Percentiles rank a stretch among this genome's conserved stretches.
These are phyloP conservation scores for Phenacoccus solenopsis DNA, from an alignment of 1,140 invertebrate genomes.

Conservation along the genomic window DNA sequence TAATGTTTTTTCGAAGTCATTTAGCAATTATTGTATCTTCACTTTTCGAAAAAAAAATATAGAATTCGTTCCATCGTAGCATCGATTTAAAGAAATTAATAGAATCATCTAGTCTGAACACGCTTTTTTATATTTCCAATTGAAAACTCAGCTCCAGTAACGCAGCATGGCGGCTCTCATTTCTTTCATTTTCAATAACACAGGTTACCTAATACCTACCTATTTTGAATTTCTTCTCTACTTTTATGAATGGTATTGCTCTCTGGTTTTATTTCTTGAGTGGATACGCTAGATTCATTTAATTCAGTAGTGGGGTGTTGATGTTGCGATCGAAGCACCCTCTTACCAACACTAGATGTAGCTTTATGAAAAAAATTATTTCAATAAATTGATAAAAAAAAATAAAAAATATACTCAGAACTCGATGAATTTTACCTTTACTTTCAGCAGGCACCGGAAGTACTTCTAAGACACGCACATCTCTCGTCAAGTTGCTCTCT, in stretches of 20 bases:
- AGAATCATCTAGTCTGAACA: too few relatives aligned
- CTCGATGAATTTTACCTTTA: background rate
- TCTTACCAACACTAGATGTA: background rate
- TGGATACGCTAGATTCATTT: background rate
- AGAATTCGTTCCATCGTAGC: too few relatives aligned
- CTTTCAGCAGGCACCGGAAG: background rate
- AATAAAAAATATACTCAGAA: background rate
- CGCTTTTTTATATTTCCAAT: too few relatives aligned
- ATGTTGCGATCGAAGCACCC: background rate
- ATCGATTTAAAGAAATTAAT: too few relatives aligned
- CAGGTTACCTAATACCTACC: too few relatives aligned
- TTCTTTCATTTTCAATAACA: too few relatives aligned
- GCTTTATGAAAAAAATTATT: background rate
- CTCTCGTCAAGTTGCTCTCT: background rate
- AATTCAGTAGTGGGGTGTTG: background rate
- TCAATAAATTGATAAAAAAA: background rate
- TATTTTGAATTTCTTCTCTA: slow-evolving; percentile 11
- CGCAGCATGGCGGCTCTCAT: too few relatives aligned
- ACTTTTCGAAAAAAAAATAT: too few relatives aligned
- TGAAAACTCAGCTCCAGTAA: too few relatives aligned
- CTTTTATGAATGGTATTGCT: background rate
- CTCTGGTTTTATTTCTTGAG: background rate
- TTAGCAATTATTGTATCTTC: too few relatives aligned
- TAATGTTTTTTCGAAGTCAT: too few relatives aligned
- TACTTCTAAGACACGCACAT: background rate